Conservation (phyloP, 2,113 vertebrate genomes). For the Ceratotherium simum region DNA sequence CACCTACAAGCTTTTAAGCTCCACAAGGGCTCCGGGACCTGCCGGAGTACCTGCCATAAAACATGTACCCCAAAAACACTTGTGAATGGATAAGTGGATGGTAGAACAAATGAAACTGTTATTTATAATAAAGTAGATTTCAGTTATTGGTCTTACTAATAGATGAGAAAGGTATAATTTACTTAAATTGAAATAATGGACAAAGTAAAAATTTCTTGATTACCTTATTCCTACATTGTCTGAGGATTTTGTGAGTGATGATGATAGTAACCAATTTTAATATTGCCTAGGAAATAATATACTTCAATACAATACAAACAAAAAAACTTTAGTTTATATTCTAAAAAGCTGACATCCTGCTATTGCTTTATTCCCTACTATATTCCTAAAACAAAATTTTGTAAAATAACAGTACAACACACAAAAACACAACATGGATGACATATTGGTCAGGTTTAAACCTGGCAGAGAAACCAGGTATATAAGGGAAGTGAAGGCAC, state of each 20-base stretch:
- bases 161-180: not conserved
- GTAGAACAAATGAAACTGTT: not conserved
- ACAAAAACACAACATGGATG: not conserved
- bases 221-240: not conserved
- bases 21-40: not conserved
- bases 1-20: too few relatives aligned
- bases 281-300: not conserved
- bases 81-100: not conserved
- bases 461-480: not conserved
- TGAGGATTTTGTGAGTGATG: not conserved
- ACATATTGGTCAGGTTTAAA: not conserved
- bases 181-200: not conserved
- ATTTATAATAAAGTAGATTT: not conserved
- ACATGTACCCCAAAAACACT: not conserved
- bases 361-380: not conserved
- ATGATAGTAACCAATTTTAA: not conserved
- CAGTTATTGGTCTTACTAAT: not conserved
- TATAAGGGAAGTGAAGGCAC: not conserved
- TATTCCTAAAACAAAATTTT: not conserved
- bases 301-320: not conserved
- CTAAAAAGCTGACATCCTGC: not conserved
- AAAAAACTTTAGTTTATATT: not conserved
- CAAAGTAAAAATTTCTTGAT: not conserved
- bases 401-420: not conserved
- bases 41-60: not conserved